These are phyloP conservation scores for Chaetura pelagica DNA, from an alignment of 2,113 vertebrate species.

Conservation along the genomic window DNA sequence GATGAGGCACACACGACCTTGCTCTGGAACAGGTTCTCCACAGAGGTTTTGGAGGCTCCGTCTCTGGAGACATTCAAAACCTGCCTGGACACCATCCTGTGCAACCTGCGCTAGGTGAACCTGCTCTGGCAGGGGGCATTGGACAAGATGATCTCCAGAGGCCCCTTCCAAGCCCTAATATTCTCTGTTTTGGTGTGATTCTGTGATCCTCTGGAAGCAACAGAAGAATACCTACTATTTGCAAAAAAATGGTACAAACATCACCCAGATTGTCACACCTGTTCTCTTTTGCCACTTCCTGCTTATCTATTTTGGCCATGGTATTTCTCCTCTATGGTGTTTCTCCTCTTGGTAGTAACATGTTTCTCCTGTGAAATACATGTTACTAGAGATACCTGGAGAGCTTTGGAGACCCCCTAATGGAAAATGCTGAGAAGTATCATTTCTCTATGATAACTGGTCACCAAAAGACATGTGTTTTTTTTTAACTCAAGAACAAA, in stretches of 20 bases:
- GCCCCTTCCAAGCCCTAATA: too few species aligned
- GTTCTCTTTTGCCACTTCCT: not conserved
- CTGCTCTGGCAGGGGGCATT: too few species aligned
- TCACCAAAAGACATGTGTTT: not conserved
- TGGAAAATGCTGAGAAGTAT: not conserved
- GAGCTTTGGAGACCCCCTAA: not conserved
- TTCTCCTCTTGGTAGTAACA: not conserved
- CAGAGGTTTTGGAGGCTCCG: too few species aligned
- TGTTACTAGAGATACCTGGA: not conserved
- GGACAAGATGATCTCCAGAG: too few species aligned
- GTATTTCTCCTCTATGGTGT: not conserved
- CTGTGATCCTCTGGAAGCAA: not conserved
- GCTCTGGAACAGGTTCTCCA: not conserved
- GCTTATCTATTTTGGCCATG: not conserved
- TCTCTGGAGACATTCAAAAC: too few species aligned
- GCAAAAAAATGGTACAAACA: not conserved
- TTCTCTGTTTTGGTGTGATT: too few species aligned
- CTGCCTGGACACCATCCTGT: too few species aligned
- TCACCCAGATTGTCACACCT: not conserved
- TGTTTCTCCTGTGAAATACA: not conserved
- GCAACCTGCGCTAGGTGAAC: too few species aligned
- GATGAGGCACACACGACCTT: not conserved
- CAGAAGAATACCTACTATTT: not conserved
- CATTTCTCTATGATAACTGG: not conserved
- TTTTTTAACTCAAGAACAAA: not conserved